These are phyloP conservation scores for Heliornis fulica DNA, from an alignment of 2,113 vertebrate genomes.

Conservation along the genomic window DNA sequence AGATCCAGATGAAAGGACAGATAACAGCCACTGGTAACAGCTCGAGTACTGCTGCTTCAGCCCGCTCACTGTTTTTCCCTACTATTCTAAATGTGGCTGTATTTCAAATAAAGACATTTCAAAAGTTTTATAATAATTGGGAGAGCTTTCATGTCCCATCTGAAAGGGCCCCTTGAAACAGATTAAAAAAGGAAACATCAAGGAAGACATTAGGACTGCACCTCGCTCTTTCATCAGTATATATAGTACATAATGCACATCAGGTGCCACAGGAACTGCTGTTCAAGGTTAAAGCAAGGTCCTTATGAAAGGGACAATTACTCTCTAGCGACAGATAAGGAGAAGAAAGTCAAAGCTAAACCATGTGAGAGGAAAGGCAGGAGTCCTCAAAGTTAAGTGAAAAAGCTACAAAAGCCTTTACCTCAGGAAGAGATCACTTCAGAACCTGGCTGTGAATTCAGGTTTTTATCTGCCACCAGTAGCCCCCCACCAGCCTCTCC, in stretches of 20 bases:
- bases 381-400: slow-evolving; percentile 33
- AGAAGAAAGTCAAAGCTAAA: slow-evolving; percentile 55
- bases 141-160: background rate
- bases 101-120: slow-evolving; percentile 8
- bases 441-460: background rate
- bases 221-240: slow-evolving; percentile 47
- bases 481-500: background rate
- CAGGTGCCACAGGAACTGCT: slow-evolving; percentile 33
- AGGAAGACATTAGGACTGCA: slow-evolving; percentile 23
- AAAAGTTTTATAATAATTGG: background rate
- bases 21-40: background rate
- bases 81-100: background rate
- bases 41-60: background rate
- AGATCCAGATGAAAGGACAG: background rate
- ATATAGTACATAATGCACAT: slow-evolving; percentile 27
- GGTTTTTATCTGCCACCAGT: background rate
- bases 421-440: background rate
- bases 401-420: slow-evolving; percentile 28
- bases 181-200: slow-evolving; percentile 23
- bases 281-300: slow-evolving; percentile 61
- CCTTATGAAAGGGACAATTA: slow-evolving; percentile 54
- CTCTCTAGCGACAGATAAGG: slow-evolving; percentile 31
- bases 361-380: background rate
- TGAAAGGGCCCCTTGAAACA: slow-evolving; percentile 45
- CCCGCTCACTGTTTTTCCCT: background rate